Evolutionary conservation across 2,797 vertebrate species (phyloP).

Genomic region (Columba guinea): DNA sequence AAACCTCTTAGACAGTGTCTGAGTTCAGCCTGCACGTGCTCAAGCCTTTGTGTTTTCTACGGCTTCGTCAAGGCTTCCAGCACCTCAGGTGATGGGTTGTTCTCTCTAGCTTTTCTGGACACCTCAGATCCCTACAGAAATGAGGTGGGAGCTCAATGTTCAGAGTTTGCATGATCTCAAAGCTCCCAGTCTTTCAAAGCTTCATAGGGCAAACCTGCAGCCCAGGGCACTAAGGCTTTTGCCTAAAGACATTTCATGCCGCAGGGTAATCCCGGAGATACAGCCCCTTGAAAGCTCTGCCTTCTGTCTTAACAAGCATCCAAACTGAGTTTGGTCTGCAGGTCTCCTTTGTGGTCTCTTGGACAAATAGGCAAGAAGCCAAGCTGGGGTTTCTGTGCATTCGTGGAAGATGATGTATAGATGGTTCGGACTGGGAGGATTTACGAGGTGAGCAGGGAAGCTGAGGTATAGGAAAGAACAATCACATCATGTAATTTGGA

Average conservation of each 20-base stretch:
- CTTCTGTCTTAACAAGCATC: not conserved
- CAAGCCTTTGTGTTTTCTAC: not conserved
- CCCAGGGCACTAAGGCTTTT: not conserved
- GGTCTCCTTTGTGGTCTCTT: not conserved
- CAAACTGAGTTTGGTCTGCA: not conserved
- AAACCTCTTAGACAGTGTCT: not conserved
- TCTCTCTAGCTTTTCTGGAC: not conserved
- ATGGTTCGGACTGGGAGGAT: not conserved
- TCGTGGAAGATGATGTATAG: not conserved
- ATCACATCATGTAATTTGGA: not conserved
- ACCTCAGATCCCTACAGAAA: not conserved
- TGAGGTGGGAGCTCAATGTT: not conserved
- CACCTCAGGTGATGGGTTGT: not conserved
- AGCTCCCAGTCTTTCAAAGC: not conserved
- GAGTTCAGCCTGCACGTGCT: not conserved
- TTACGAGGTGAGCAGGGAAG: not conserved
- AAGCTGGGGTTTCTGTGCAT: not conserved
- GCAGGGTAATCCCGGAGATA: not conserved
- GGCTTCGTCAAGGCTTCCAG: not conserved
- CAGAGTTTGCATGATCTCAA: not conserved
- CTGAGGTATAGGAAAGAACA: not conserved
- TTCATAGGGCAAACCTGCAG: not conserved
- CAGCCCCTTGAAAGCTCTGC: not conserved
- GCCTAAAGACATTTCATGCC: not conserved
- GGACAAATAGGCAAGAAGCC: not conserved